Evolutionary conservation across 1,140 invertebrate genomes (phyloP).

Genomic region (Atta texana): DNA sequence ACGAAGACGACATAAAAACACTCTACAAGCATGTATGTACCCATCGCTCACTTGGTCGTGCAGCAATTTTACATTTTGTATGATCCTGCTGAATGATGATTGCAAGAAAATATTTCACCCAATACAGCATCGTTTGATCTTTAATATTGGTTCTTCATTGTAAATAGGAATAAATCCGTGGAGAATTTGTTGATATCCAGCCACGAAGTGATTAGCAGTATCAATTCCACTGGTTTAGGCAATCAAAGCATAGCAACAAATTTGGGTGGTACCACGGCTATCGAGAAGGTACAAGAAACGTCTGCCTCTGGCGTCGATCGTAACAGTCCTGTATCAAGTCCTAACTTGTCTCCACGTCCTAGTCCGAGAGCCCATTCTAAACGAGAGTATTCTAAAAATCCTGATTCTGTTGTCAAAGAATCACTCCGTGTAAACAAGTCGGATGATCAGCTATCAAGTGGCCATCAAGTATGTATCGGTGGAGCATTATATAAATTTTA

Average conservation of each 20-base stretch:
- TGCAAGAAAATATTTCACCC: too few relatives aligned
- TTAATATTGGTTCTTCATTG: conserved; percentile 32
- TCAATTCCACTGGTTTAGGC: conserved; percentile 82
- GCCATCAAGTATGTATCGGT: conserved; percentile 68
- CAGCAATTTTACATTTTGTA: not conserved
- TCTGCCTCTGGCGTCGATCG: conserved; percentile 83
- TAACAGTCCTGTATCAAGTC: conserved; percentile 85
- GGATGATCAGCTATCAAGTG: conserved; percentile 74
- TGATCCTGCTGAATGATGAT: not conserved
- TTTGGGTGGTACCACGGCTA: conserved; percentile 74
- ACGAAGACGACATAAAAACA: conserved; percentile 75
- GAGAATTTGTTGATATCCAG: conserved; percentile 89
- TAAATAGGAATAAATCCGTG: conserved; percentile 88
- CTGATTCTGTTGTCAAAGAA: conserved; percentile 73
- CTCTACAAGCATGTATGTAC: conserved; percentile 80
- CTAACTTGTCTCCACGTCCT: conserved; percentile 85
- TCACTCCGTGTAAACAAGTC: conserved; percentile 71
- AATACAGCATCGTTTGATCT: not conserved
- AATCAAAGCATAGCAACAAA: conserved; percentile 76
- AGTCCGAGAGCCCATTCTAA: conserved; percentile 86
- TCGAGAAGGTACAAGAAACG: conserved; percentile 78
- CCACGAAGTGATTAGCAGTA: conserved; percentile 88
- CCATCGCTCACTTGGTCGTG: not conserved
- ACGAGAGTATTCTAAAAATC: conserved; percentile 79
- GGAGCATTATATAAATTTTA: too few relatives aligned